Evolutionary conservation across 2,113 vertebrate species (phyloP), one percentile per base, ranked within the genome.

Genomic region (Pipra filicauda): DNA sequence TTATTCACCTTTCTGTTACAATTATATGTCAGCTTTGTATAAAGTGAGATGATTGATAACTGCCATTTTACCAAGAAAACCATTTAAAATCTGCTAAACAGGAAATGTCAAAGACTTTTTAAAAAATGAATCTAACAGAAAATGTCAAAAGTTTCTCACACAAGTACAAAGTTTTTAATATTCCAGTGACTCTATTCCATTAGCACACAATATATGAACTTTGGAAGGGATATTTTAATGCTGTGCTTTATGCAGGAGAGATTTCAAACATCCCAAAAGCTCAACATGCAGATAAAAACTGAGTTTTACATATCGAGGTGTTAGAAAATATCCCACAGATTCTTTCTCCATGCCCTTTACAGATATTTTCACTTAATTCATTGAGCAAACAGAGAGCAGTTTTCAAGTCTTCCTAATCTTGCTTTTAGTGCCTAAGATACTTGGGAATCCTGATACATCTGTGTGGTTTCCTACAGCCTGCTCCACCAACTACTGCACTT

Each of bases 1-100:
- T 62, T 76, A 90, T 91, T 94, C 84, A 91, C 41, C 41, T 57
- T 78, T 71, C 12, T 88, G 43, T 96, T 94, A 92, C 37, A 55
- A 44, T 83, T 86, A 61, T 12, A 61, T 13, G 14, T 67, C 95
- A 96, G 61, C 28, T 69, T 89, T 94, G 39, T 82, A 89, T 66
- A 94, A 51, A 93, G 52, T 51, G 11, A 51, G 27, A 51, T 52
- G n/a, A 28, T 46, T 86, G 41, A 85, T 75, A 12, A 49, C 78
- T 93, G 39, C 57, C 54, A 65, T 92, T 89, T 94, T 41, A 86
- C 30, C 41, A 84, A 73, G 41, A 75, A 66, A 79, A 57, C 21
- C 6, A 57, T 39, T 62, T 65, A 11, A 92, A 85, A 85, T 73
- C 52, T 48, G 22, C 79, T 88, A 81, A 82, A 86, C 74, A 74